Base-by-base conservation (phyloP, 2,888 invertebrate genomes). In the Drosophila multiciliata region DNA sequence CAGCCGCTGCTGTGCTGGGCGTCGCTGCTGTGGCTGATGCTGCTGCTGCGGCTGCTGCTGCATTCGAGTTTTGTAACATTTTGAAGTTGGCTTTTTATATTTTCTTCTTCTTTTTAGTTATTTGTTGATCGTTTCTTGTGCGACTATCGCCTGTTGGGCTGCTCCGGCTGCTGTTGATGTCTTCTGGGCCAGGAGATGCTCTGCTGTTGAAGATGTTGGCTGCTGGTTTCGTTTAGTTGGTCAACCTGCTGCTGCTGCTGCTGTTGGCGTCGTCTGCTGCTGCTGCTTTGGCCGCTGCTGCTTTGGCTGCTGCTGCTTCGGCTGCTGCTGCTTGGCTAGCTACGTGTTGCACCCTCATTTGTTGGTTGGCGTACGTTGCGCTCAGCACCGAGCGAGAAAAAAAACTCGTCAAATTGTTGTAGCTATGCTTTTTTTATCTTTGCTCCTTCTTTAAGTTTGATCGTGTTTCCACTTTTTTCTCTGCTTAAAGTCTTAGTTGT, bases 41-140 rank as follows among this genome's bases (percentile, higher is more conserved):
- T 26, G 88, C 85, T 42, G 82, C 72, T n/a, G 86, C 75, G 3
- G 78, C 75, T 29, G 78, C 73, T 48, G 77, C 57, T 64, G 62
- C 75, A 76, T 83, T 84, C 75, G 91, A 78, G 87, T 91, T 91
- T 87, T 91, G 91, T 87, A 91, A 90, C 91, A 91, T 91, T 86
- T 90, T 91, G 29, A 33, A 60, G 33, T 64, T 70, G 63, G 38
- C 53, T 65, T 66, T 66, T 62, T 68, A 68, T 68, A 68, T 71
- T 40, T 64, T n/a, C 9, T n/a, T 15, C 11, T n/a, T 53, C 12
- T 12, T 33, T 36, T 38, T 33, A 52, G 49, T 9, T 38, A 45
- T 50, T 38, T 38, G 12, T 38, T 33, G 8, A 38, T 36, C 45
- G 38, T 26, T 40, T 36, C 23, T 36, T 15, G 8, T 36, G 36